phyloP scores from a whole-genome alignment of 92 coral and sea anemone species.

The Isaurus tuberculatus region DNA sequence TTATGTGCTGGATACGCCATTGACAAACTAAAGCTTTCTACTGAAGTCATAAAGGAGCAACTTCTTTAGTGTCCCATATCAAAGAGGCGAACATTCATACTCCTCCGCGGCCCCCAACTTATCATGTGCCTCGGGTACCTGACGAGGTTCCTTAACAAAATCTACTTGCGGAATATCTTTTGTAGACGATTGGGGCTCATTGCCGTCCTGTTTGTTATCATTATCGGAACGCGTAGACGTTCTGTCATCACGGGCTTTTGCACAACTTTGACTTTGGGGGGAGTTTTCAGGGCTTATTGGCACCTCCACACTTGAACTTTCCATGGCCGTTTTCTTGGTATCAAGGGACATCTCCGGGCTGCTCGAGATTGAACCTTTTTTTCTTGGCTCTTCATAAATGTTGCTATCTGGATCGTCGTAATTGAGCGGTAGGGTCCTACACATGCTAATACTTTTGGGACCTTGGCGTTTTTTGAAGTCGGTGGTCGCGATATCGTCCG shows the following conservation, averaged over 20 bases:
- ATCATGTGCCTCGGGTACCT: constrained; percentile 31
- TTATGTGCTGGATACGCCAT: no score
- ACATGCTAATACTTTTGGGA: constrained; percentile 33
- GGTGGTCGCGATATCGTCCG: constrained; percentile 17
- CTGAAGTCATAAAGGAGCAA: neutral
- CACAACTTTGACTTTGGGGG: neutral
- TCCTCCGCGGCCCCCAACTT: constrained; percentile 23
- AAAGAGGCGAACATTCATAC: constrained; percentile 4
- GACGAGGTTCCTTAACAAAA: neutral
- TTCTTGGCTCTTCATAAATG: constrained; percentile 24
- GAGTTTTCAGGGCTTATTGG: neutral
- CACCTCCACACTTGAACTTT: neutral
- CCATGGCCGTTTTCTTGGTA: neutral
- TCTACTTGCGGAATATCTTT: neutral
- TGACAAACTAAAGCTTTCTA: no score
- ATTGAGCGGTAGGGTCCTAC: neutral
- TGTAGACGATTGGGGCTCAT: neutral
- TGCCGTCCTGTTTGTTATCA: neutral
- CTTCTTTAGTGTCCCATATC: neutral
- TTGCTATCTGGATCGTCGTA: constrained; percentile 32
- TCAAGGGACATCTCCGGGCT: neutral
- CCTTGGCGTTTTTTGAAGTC: neutral
- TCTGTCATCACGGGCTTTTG: neutral
- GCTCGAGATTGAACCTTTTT: neutral
- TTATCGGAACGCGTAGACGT: neutral